Base-by-base conservation (phyloP, 2,888 invertebrate species). In the Erannis defoliaria region DNA sequence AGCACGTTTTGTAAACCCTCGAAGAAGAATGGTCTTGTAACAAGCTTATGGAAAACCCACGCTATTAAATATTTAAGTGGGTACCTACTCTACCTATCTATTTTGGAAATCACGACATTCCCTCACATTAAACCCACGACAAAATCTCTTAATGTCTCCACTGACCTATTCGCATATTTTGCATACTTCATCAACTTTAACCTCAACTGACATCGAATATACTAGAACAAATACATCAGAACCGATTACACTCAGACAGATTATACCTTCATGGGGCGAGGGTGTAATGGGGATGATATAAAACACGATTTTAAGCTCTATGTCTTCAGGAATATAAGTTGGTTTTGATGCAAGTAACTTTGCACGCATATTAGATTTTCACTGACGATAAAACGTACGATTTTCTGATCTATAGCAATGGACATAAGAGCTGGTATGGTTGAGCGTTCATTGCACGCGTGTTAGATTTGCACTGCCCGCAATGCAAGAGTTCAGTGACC, bases 241-340 rank as follows among this genome's bases (percentile, higher is more conserved):
- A 79, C 73, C 79, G 80, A 89, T 90, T 88, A 88, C 77, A 83
- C 79, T 82, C 88, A 88, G 85, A 84, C 89, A 78, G 84, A 86
- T 85, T 82, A 84, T 69, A 75, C 74, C 79, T 75, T 81, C 78
- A 78, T 72, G 64, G 86, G 83, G 85, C 71, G 85, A 84, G 86
- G 84, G 85, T 77, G 78, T 76, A 71, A 59, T 64, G 76, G 80
- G 83, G 74, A 62, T 72, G 2, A 23, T 10, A n/a, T 12, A 5
- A 18, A 19, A 33, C 5, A 26, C 40, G 35, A 76, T 67, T 66
- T 64, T 62, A 53, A 63, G 71, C 66, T 59, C 57, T 72, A 71
- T 50, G 0, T 0, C 0, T 0, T 0, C 10, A 0, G 0, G 0
- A 0, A 8, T 62, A 73, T 42, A 40, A 65, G 45, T 54, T n/a